A percentile compares a stretch with the other conserved stretches of the same genome.
Conservation (phyloP, 2,797 vertebrate species). For the Thalassophryne amazonica region DNA sequence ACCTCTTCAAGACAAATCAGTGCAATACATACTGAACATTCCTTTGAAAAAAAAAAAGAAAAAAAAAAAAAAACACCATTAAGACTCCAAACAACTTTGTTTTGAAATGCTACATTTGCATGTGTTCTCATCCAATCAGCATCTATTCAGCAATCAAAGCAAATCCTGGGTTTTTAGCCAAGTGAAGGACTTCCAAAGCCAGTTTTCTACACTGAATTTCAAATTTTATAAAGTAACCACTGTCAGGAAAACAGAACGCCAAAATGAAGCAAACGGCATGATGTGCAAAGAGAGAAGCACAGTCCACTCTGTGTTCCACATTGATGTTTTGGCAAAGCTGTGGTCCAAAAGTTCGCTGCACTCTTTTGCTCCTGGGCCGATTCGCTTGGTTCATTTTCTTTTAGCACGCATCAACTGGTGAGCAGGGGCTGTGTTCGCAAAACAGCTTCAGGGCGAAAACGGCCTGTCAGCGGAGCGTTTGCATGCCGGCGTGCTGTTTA, state of each 20-base stretch:
- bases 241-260: constrained; percentile 41
- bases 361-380: constrained; percentile 2
- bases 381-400: constrained; percentile 9
- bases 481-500: no score
- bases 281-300: constrained; percentile 15
- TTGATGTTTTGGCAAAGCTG: constrained; percentile 9
- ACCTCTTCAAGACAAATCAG: no score
- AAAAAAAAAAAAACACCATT: no score
- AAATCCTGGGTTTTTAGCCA: constrained; percentile 9
- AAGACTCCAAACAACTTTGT: no score
- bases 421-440: background rate
- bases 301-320: constrained; percentile 8
- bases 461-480: no score
- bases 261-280: constrained; percentile 37
- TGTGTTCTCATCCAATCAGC: constrained; percentile 23
- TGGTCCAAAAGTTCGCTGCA: background rate
- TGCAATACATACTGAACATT: no score
- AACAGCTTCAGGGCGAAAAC: background rate
- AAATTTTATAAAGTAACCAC: constrained; percentile 30
- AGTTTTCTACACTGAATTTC: constrained; percentile 40
- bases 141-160: constrained; percentile 23
- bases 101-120: constrained; percentile 8
- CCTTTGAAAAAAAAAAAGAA: no score
- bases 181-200: constrained; percentile 21
- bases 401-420: constrained; percentile 19